Conservation (phyloP, 2,797 vertebrate genomes). For the Darevskia mixta region DNA sequence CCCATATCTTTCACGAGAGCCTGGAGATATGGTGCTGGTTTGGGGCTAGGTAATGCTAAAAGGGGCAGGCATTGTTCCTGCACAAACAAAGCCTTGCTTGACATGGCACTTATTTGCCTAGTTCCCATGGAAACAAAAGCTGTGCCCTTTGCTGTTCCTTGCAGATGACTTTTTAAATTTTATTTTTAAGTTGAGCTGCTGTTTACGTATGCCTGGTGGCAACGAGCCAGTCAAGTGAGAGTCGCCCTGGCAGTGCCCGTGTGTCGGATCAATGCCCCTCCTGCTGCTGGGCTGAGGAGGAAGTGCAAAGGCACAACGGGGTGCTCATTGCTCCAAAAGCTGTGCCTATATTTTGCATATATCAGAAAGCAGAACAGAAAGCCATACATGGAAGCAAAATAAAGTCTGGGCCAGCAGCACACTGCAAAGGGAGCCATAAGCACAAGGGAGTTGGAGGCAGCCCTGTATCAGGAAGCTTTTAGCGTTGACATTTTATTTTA, state of each 20-base stretch:
- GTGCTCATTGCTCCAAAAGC: too few relatives aligned
- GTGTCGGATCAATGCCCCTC: background rate
- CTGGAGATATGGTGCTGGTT: too few relatives aligned
- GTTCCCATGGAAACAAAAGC: slow-evolving; percentile 54
- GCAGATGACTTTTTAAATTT: background rate
- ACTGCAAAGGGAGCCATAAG: rapidly evolving
- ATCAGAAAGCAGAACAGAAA: background rate
- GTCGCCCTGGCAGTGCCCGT: background rate
- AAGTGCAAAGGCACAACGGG: background rate
- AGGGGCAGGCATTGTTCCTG: background rate
- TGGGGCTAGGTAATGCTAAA: background rate
- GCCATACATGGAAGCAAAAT: slow-evolving; percentile 33
- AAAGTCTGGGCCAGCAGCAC: rapidly evolving
- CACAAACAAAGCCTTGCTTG: slow-evolving; percentile 1
- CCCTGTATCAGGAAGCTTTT: too few relatives aligned
- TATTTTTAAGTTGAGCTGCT: slow-evolving; percentile 43
- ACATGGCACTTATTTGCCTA: background rate
- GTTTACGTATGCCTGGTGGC: rapidly evolving
- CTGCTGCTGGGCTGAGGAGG: rapidly evolving
- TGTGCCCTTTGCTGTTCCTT: slow-evolving; percentile 7
- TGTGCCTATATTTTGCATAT: background rate
- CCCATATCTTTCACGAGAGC: too few relatives aligned
- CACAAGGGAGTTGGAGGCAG: too few relatives aligned
- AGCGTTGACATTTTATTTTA: too few relatives aligned
- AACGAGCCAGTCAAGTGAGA: background rate